These are phyloP conservation scores for Trachelus stipa DNA, from an alignment of 2,888 invertebrate genomes.

Conservation along the genomic window DNA sequence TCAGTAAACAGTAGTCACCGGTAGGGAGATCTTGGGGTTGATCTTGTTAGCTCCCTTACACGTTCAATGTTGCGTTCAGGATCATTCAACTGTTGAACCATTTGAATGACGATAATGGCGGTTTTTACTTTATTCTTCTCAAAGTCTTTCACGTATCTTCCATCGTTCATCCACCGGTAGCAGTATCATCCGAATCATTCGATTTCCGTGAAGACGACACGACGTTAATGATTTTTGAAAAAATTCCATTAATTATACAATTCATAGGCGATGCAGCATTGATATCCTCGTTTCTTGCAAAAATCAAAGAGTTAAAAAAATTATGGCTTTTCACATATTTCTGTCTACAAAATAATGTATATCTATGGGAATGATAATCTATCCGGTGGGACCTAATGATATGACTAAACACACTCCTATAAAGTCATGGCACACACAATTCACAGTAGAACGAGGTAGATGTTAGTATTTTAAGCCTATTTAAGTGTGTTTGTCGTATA, in stretches of 20 bases:
- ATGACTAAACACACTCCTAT: conserved; percentile 57
- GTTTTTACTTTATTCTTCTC: conserved; percentile 4
- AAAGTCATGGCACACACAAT: conserved; percentile 54
- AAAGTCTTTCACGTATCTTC: conserved; percentile 9
- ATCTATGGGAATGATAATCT: no score
- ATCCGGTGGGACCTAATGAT: conserved; percentile 39
- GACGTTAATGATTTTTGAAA: no score
- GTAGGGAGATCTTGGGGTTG: conserved; percentile 53
- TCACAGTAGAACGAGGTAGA: conserved; percentile 48
- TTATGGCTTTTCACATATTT: no score
- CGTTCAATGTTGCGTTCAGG: conserved; percentile 61
- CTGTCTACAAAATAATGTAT: no score
- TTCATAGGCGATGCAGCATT: no score
- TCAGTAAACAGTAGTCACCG: conserved; percentile 63
- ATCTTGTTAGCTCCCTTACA: conserved; percentile 64
- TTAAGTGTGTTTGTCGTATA: conserved; percentile 67
- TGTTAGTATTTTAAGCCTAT: conserved; percentile 66
- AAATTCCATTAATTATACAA: no score
- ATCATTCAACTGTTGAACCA: not conserved
- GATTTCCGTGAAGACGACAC: no score
- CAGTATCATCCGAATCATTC: no score
- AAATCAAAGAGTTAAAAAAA: no score
- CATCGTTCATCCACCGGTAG: conserved; percentile 9
- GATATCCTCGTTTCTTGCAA: no score
- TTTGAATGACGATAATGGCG: not conserved